Evolutionary conservation across 2,113 vertebrate genomes (phyloP).

Genomic region (Stegostoma tigrinum): DNA sequence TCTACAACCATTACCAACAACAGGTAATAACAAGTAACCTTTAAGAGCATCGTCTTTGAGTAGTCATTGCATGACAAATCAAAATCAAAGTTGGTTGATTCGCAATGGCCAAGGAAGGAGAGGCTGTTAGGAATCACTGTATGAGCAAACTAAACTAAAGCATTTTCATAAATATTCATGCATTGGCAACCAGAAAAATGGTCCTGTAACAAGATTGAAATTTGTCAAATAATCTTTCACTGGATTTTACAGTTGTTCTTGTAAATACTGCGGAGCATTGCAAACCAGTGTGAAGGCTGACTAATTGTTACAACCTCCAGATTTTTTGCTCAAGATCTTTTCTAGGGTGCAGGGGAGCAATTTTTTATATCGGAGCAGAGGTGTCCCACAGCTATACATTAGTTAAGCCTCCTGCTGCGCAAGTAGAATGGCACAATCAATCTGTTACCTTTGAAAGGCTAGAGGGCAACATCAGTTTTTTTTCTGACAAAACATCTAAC

Average conservation of each 20-base stretch:
- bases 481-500: too few relatives aligned
- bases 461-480: too few relatives aligned
- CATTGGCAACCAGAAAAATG: neutral
- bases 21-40: neutral
- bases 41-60: neutral
- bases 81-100: neutral
- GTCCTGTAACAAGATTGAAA: neutral
- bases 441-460: too few relatives aligned
- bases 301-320: neutral
- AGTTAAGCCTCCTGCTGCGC: neutral
- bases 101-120: neutral
- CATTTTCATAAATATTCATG: neutral
- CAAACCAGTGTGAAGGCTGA: neutral
- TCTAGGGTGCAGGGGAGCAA: neutral
- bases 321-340: neutral
- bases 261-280: neutral
- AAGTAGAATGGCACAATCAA: neutral
- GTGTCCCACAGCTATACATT: neutral
- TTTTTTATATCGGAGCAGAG: neutral
- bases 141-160: neutral
- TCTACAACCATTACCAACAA: neutral
- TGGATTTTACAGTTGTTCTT: neutral
- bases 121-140: neutral
- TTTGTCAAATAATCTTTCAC: neutral
- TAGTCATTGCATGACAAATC: neutral